Evolutionary conservation across 2,113 vertebrate species (phyloP).

Genomic region (Sturnus vulgaris): DNA sequence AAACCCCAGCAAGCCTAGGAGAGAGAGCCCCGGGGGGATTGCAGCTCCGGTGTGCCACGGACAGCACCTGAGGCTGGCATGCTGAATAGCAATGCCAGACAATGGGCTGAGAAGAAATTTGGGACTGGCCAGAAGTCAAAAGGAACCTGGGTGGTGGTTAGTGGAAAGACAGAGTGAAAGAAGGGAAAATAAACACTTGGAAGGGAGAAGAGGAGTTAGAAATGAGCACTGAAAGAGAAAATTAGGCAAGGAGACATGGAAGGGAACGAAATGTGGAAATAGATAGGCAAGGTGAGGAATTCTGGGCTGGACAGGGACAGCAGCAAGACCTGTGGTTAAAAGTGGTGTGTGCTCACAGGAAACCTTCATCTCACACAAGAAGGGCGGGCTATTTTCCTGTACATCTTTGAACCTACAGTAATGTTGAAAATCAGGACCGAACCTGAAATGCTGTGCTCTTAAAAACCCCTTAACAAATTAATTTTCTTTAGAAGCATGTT

Average conservation of each 20-base stretch:
- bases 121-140: background rate
- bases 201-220: background rate
- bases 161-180: background rate
- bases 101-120: background rate
- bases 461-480: background rate
- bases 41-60: rapidly evolving
- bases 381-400: background rate
- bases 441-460: background rate
- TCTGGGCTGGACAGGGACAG: background rate
- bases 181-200: background rate
- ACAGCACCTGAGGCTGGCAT: background rate
- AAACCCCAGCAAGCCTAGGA: background rate
- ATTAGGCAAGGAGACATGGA: background rate
- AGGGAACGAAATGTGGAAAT: rapidly evolving
- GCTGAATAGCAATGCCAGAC: background rate
- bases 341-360: background rate
- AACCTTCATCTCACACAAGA: background rate
- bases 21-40: background rate
- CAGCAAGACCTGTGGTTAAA: background rate
- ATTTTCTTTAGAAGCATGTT: background rate
- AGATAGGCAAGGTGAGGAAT: background rate
- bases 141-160: background rate
- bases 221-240: background rate
- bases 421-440: background rate
- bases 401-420: background rate